Evolutionary conservation across 2,888 invertebrate species (phyloP).

Genomic region (Frankliniella intonsa): DNA sequence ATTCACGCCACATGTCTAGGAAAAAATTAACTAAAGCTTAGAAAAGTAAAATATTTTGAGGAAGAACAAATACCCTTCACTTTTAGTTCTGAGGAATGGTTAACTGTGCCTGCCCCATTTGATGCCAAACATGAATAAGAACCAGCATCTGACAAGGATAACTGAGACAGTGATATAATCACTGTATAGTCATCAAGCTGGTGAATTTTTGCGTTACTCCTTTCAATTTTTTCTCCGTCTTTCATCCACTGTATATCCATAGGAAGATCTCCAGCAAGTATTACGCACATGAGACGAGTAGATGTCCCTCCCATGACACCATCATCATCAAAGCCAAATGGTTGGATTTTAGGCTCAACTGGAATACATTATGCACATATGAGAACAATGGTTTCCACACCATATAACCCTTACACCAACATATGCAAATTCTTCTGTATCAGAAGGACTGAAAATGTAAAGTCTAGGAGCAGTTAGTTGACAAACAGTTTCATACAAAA

Average conservation of each 20-base stretch:
- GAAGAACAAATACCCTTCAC: constrained; percentile 52
- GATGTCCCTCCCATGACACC: constrained; percentile 43
- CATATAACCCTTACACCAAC: constrained; percentile 26
- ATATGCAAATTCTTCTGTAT: not conserved
- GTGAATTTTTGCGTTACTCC: constrained; percentile 36
- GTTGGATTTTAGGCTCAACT: constrained; percentile 43
- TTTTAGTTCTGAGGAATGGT: constrained; percentile 51
- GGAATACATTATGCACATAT: constrained; percentile 33
- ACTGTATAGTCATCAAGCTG: constrained; percentile 49
- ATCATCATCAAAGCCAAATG: constrained; percentile 41
- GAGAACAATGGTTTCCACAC: constrained; percentile 27
- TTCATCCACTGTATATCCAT: constrained; percentile 44
- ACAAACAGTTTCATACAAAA: not conserved
- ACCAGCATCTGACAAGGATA: constrained; percentile 50
- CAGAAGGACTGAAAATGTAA: not conserved
- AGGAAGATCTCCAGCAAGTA: constrained; percentile 43
- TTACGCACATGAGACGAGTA: constrained; percentile 43
- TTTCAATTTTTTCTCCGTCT: constrained; percentile 38
- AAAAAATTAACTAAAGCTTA: not conserved
- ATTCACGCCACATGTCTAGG: not conserved
- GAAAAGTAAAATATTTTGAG: not conserved
- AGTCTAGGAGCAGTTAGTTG: not conserved
- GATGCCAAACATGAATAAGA: constrained; percentile 55
- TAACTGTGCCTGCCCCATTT: constrained; percentile 54
- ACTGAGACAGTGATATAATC: constrained; percentile 49